Conservation (phyloP, 2,113 vertebrate genomes). For the Peromyscus leucopus region DNA sequence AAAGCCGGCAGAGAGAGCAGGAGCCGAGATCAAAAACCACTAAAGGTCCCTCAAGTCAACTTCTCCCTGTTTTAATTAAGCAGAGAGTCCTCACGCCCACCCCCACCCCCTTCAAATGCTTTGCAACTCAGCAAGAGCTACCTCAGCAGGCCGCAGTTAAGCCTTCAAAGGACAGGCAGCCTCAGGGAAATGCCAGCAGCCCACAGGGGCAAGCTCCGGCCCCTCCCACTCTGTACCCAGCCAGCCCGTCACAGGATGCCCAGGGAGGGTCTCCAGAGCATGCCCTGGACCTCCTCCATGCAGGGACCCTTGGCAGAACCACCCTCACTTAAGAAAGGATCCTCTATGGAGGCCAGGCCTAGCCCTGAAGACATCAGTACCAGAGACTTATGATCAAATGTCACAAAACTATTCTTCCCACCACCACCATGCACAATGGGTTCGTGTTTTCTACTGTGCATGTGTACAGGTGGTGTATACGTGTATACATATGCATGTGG, state of each 20-base stretch:
- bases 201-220: conserved; percentile 57
- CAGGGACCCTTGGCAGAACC: background rate
- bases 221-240: background rate
- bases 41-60: conserved; percentile 66
- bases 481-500: background rate
- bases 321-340: background rate
- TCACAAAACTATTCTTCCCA: background rate
- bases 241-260: background rate
- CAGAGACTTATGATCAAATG: rapidly evolving
- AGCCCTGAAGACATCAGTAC: rapidly evolving
- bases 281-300: background rate
- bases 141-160: conserved; percentile 61
- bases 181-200: conserved; percentile 73
- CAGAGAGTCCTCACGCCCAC: conserved; percentile 33
- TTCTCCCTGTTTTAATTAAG: conserved; percentile 81
- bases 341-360: background rate
- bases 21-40: conserved; percentile 66
- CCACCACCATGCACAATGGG: rapidly evolving
- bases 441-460: rapidly evolving
- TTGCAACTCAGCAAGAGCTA: conserved; percentile 71
- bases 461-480: too few species aligned
- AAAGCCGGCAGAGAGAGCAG: conserved; percentile 23
- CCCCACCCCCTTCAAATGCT: conserved; percentile 61
- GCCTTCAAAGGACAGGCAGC: conserved; percentile 74
- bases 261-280: background rate